phyloP scores from a whole-genome alignment of 2,797 vertebrate genomes.

The Kryptolebias ocellatus region DNA sequence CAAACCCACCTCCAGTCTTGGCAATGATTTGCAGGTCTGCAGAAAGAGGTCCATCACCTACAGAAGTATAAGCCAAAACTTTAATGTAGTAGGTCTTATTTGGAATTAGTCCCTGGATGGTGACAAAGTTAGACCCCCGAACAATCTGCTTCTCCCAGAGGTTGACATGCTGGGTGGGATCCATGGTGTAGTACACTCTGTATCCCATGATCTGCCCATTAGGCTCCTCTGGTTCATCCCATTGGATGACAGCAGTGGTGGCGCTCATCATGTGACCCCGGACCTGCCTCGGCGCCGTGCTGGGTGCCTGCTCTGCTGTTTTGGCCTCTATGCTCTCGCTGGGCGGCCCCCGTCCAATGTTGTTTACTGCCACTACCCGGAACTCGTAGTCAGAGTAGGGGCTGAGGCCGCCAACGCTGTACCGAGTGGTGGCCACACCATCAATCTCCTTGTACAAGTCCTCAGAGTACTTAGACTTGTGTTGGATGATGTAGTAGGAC shows the following conservation, averaged over 20 bases:
- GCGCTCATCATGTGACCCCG: constrained; percentile 96
- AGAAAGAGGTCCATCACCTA: constrained; percentile 96
- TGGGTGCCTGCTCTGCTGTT: constrained; percentile 97
- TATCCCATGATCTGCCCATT: constrained; percentile 98
- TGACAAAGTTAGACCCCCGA: constrained; percentile 92
- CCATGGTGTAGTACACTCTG: constrained; percentile 95
- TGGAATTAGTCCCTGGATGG: constrained; percentile 93
- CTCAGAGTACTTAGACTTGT: constrained; percentile 94
- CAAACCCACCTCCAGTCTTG: constrained; percentile 92
- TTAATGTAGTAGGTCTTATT: constrained; percentile 98
- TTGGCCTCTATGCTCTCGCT: constrained; percentile 94
- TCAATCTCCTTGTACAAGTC: constrained; percentile 97
- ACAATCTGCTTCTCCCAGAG: constrained; percentile 98
- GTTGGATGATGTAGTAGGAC: constrained; percentile 98
- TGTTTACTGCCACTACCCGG: constrained; percentile 95
- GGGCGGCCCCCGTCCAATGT: constrained; percentile 93
- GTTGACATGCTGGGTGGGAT: constrained; percentile 91
- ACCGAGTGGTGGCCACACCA: constrained; percentile 96
- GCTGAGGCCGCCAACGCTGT: constrained; percentile 96
- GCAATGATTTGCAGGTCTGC: constrained; percentile 97
- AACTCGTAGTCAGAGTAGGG: constrained; percentile 99
- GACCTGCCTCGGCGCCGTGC: constrained; percentile 93
- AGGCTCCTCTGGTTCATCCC: constrained; percentile 97
- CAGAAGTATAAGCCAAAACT: constrained; percentile 96
- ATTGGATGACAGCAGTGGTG: constrained; percentile 96